A percentile compares a stretch with the other conserved stretches of the same genome.
phyloP scores from a whole-genome alignment of 2,113 vertebrate species.

The Phyllostomus discolor region DNA sequence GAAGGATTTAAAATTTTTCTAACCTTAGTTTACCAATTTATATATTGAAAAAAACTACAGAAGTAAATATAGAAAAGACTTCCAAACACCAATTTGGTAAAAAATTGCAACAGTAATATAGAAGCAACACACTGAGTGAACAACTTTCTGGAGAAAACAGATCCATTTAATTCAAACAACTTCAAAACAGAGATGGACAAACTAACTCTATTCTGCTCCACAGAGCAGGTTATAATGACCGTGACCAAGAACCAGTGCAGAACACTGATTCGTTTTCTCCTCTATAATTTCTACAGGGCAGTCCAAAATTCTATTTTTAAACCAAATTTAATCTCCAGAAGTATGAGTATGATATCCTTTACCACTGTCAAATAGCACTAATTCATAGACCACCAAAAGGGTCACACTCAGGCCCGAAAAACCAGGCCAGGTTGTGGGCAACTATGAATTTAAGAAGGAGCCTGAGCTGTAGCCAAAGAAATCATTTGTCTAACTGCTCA shows the following conservation, averaged over 20 bases:
- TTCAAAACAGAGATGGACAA: neutral
- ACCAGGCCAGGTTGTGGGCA: neutral
- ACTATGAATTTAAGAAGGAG: neutral
- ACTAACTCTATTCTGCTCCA: neutral
- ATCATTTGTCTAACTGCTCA: neutral
- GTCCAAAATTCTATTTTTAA: neutral
- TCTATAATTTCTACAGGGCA: neutral
- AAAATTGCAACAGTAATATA: neutral
- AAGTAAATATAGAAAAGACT: neutral
- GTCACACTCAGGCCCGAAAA: neutral
- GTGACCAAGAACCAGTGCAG: neutral
- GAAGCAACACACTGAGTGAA: neutral
- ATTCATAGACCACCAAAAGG: neutral
- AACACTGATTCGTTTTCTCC: neutral
- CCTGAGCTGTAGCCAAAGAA: neutral
- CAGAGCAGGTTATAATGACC: neutral
- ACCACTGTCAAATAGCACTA: neutral
- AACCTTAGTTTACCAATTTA: neutral
- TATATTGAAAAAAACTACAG: neutral
- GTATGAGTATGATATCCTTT: neutral
- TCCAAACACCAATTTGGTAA: neutral
- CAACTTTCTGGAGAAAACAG: neutral
- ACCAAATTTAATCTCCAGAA: conserved; percentile 6
- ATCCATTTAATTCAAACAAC: neutral
- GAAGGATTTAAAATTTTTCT: neutral